These are phyloP conservation scores for Phymatocera aterrima DNA, from an alignment of 2,888 invertebrate genomes.

Conservation along the genomic window DNA sequence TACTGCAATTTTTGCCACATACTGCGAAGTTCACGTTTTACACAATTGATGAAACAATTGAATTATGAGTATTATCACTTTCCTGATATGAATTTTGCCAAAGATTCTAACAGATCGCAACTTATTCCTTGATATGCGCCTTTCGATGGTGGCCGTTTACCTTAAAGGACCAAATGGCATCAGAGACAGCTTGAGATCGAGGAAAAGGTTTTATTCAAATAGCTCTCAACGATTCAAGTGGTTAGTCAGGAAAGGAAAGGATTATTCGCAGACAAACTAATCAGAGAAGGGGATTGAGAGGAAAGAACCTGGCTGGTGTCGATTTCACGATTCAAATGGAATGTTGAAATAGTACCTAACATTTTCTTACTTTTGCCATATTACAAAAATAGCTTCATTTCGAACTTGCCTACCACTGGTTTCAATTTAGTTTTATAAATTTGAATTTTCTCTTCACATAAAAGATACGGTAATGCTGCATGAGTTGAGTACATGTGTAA, in stretches of 20 bases:
- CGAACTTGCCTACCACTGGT: background rate
- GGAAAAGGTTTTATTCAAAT: constrained; percentile 17
- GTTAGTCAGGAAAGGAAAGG: background rate
- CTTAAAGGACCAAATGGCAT: background rate
- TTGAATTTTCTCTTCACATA: background rate
- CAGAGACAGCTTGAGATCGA: background rate
- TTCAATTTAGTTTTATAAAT: background rate
- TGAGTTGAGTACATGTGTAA: constrained; percentile 3
- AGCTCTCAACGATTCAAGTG: constrained; percentile 12
- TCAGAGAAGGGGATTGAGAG: constrained; percentile 26
- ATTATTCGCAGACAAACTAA: constrained; percentile 35
- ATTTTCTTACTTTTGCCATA: background rate
- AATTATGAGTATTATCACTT: background rate
- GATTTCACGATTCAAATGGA: constrained; percentile 19
- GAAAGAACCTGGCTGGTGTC: constrained; percentile 20
- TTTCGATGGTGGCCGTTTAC: background rate
- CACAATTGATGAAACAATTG: too few species aligned
- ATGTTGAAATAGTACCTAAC: constrained; percentile 1
- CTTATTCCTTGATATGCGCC: background rate
- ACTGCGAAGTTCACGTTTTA: too few species aligned
- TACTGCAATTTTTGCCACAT: too few species aligned
- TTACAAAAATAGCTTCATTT: background rate
- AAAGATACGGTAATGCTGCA: background rate
- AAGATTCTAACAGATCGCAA: background rate
- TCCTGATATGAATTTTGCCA: background rate